These are phyloP conservation scores for Drosophila paulistorum DNA, from an alignment of 1,140 invertebrate genomes.

Conservation along the genomic window DNA sequence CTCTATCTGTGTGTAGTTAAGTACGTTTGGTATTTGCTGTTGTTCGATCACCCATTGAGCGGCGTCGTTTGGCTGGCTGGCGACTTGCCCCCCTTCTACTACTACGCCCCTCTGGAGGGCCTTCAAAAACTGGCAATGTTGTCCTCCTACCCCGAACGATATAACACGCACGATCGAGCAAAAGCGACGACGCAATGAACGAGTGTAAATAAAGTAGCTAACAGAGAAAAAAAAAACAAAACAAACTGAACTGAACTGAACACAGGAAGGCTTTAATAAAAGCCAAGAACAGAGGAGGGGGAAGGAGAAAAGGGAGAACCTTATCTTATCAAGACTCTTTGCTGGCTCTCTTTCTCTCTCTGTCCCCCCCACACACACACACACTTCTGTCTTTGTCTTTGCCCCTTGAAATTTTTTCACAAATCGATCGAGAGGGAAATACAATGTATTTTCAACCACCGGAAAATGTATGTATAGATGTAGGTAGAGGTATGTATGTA, in stretches of 20 bases:
- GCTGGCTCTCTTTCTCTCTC: not conserved
- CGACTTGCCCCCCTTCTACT: not conserved
- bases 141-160: conserved; percentile 15
- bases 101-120: not conserved
- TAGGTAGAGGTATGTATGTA: not conserved
- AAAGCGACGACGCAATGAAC: conserved; percentile 3
- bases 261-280: conserved; percentile 43
- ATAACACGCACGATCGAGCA: conserved; percentile 42
- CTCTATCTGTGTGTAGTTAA: not conserved
- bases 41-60: conserved; percentile 18
- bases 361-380: not conserved
- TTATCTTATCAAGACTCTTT: conserved; percentile 19
- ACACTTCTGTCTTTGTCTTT: not conserved
- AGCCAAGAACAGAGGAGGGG: conserved; percentile 3
- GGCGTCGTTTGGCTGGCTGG: conserved; percentile 7
- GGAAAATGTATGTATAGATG: conserved; percentile 14
- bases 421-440: conserved; percentile 9
- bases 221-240: conserved; percentile 16
- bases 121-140: not conserved
- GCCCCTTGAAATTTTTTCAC: not conserved
- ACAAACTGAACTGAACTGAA: conserved; percentile 4
- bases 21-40: conserved; percentile 14
- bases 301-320: not conserved
- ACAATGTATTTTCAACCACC: conserved; percentile 11
- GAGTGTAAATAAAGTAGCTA: conserved; percentile 41